A percentile compares a stretch with the other conserved stretches of the same genome.
Evolutionary conservation across 2,113 vertebrate species (phyloP).

Genomic region (Equus quagga): DNA sequence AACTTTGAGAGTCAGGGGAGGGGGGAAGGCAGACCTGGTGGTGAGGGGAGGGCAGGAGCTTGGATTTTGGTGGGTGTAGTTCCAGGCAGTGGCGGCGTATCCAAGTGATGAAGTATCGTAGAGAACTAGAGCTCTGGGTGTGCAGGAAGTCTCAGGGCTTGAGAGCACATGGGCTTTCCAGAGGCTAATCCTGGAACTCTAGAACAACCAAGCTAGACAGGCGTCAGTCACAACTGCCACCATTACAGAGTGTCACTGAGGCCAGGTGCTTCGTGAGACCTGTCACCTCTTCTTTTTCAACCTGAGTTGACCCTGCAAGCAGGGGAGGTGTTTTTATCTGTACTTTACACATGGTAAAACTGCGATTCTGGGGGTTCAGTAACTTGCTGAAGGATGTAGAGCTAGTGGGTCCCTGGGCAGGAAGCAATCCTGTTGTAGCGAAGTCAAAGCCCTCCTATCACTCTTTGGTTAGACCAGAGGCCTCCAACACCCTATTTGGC

Average conservation of each 20-base stretch:
- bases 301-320: background rate
- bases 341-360: background rate
- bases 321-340: background rate
- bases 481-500: background rate
- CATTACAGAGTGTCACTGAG: background rate
- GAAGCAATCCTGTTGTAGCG: background rate
- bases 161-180: background rate
- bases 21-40: background rate
- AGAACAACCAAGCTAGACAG: background rate
- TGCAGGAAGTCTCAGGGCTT: background rate
- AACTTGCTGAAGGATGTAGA: background rate
- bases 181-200: background rate
- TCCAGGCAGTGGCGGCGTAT: background rate
- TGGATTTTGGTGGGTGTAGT: background rate
- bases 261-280: background rate
- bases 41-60: background rate
- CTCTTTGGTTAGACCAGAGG: background rate
- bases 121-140: background rate
- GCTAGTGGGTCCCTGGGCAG: background rate
- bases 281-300: background rate
- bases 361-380: background rate
- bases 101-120: background rate
- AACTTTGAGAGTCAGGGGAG: background rate
- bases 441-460: background rate
- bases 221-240: background rate